Conservation (phyloP, 2,113 vertebrate species). For the Lepus timidus region DNA sequence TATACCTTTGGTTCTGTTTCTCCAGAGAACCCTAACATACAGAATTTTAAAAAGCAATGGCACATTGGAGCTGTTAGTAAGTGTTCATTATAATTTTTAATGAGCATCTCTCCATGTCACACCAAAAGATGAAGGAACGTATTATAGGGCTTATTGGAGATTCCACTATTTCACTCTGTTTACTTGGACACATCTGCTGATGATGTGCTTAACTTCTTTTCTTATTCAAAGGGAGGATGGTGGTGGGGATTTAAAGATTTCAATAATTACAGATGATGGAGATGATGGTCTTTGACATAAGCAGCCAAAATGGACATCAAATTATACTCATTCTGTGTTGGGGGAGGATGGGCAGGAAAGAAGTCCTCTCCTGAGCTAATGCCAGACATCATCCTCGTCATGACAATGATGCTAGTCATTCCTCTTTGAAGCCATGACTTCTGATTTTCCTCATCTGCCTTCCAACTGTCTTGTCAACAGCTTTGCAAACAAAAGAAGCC, state of each 20-base stretch:
- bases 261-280: constrained; percentile 63
- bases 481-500: background rate
- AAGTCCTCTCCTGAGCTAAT: constrained; percentile 55
- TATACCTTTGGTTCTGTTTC: background rate
- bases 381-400: background rate
- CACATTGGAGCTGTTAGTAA: background rate
- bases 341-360: background rate
- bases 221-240: background rate
- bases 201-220: constrained; percentile 41
- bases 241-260: constrained; percentile 69
- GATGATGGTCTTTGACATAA: constrained; percentile 67
- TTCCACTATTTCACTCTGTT: constrained; percentile 31
- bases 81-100: background rate
- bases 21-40: background rate
- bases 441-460: constrained; percentile 33
- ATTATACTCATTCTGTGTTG: constrained; percentile 55
- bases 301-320: constrained; percentile 60
- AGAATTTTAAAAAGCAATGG: background rate
- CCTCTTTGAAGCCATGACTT: constrained; percentile 42
- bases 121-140: background rate
- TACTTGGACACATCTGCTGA: constrained; percentile 76
- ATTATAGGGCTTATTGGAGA: background rate
- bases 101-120: background rate
- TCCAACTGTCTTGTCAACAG: background rate
- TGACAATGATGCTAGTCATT: too few species aligned